These are phyloP conservation scores for Pantelozetes paolii DNA, from an alignment of 2,888 invertebrate species.

Conservation along the genomic window DNA sequence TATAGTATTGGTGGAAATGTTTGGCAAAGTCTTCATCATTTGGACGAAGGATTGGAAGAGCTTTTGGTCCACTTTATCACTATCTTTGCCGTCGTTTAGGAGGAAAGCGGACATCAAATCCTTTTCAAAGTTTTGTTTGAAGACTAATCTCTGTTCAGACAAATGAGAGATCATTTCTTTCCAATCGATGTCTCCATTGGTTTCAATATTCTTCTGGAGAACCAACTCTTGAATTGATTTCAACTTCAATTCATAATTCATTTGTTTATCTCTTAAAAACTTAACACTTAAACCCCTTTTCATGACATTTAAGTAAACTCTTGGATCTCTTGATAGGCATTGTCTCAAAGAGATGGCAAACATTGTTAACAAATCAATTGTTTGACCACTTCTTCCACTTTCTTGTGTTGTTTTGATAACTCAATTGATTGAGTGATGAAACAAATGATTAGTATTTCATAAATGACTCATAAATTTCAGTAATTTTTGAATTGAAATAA, in stretches of 20 bases:
- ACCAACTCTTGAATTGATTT: background rate
- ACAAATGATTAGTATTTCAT: too few species aligned
- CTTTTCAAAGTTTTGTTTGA: conserved; percentile 31
- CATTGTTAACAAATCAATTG: too few species aligned
- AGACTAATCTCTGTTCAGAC: conserved; percentile 3
- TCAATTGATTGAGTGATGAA: too few species aligned
- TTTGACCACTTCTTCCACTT: too few species aligned
- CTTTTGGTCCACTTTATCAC: conserved; percentile 12
- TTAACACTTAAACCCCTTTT: background rate
- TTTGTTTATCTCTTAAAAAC: background rate
- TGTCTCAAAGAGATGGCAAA: background rate
- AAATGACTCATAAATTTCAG: too few species aligned
- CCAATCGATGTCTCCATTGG: conserved; percentile 34
- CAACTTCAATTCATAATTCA: background rate
- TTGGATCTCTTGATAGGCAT: background rate
- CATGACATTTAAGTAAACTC: too few species aligned
- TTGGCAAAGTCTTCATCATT: background rate
- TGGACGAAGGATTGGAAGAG: conserved; percentile 21
- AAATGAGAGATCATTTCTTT: background rate
- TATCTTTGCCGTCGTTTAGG: conserved; percentile 1
- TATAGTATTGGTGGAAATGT: conserved; percentile 13
- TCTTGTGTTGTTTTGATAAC: too few species aligned
- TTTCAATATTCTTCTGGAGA: background rate
- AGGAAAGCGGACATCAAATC: conserved; percentile 30
- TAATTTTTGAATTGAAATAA: too few species aligned